These are phyloP conservation scores for Drosophila kambysellisi DNA, from an alignment of 2,888 invertebrate species.

Conservation along the genomic window DNA sequence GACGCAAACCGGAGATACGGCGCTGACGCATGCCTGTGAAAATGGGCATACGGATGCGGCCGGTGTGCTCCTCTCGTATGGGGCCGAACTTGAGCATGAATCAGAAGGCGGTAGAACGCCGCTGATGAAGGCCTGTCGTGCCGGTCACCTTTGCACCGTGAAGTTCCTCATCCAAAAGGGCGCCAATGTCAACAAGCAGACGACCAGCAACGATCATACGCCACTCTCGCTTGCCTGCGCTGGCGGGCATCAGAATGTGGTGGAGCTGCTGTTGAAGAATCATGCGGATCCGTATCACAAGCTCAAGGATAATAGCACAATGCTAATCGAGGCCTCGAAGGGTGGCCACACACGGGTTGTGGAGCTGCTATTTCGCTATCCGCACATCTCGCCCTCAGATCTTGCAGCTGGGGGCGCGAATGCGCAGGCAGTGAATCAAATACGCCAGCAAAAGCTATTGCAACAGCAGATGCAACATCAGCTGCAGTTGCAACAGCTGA, in stretches of 20 bases:
- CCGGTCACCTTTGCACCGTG: constrained; percentile 98
- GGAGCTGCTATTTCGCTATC: constrained; percentile 96
- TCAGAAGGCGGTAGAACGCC: constrained; percentile 99
- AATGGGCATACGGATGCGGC: constrained; percentile 99
- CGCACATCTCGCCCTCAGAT: constrained; percentile 90
- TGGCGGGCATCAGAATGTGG: constrained; percentile 97
- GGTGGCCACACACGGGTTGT: constrained; percentile 99
- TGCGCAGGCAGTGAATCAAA: constrained; percentile 80
- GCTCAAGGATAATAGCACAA: constrained; percentile 99
- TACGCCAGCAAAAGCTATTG: constrained; percentile 84
- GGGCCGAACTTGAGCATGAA: constrained; percentile 97
- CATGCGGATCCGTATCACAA: constrained; percentile 98
- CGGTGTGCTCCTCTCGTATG: constrained; percentile 94
- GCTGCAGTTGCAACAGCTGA: constrained; percentile 83
- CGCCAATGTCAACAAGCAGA: constrained; percentile 94
- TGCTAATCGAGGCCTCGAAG: constrained; percentile 99
- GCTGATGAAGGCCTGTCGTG: constrained; percentile 98
- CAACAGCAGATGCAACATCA: constrained; percentile 86
- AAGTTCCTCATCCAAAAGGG: constrained; percentile 96
- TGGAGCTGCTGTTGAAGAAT: constrained; percentile 95
- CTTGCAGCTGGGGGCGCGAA: constrained; percentile 80
- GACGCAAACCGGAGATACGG: constrained; percentile 97
- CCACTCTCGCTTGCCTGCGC: constrained; percentile 98
- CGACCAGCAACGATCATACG: constrained; percentile 98
- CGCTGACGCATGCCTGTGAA: constrained; percentile 98